These are phyloP conservation scores for Strigops habroptila DNA, from an alignment of 2,113 vertebrate genomes.

Conservation along the genomic window DNA sequence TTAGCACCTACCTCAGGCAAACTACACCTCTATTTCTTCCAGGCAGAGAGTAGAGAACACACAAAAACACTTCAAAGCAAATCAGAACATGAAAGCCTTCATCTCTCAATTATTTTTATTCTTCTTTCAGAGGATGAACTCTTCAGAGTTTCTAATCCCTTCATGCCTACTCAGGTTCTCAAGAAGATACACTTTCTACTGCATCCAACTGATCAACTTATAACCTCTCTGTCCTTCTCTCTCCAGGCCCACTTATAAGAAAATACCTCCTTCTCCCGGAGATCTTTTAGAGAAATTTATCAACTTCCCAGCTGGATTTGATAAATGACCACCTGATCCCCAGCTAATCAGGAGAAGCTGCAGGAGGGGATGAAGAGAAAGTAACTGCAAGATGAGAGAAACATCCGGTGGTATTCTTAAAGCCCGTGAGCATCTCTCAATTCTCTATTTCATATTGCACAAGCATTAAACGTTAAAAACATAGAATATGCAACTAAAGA, in stretches of 20 bases:
- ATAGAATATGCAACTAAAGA: background rate
- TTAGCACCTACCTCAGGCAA: background rate
- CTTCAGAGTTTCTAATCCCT: background rate
- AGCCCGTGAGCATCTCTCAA: fast-evolving
- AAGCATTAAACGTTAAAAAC: background rate
- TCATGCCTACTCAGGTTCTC: background rate
- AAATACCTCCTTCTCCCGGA: background rate
- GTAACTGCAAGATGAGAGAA: background rate
- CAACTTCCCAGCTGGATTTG: background rate
- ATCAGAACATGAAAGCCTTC: background rate
- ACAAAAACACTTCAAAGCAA: background rate
- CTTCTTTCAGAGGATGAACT: background rate
- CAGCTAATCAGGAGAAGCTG: background rate
- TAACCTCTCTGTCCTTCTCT: background rate
- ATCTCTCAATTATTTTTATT: background rate
- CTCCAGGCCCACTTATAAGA: background rate
- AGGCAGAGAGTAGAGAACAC: background rate
- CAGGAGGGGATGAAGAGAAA: background rate
- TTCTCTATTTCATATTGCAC: background rate
- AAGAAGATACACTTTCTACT: background rate
- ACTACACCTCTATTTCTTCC: background rate
- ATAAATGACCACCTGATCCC: background rate
- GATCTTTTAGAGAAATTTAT: background rate
- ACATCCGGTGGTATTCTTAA: background rate
- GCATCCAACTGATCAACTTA: background rate